Evolutionary conservation across 2,888 invertebrate species (phyloP), one percentile per base, ranked within the genome.

Genomic region (Linhomoeus sp.): DNA sequence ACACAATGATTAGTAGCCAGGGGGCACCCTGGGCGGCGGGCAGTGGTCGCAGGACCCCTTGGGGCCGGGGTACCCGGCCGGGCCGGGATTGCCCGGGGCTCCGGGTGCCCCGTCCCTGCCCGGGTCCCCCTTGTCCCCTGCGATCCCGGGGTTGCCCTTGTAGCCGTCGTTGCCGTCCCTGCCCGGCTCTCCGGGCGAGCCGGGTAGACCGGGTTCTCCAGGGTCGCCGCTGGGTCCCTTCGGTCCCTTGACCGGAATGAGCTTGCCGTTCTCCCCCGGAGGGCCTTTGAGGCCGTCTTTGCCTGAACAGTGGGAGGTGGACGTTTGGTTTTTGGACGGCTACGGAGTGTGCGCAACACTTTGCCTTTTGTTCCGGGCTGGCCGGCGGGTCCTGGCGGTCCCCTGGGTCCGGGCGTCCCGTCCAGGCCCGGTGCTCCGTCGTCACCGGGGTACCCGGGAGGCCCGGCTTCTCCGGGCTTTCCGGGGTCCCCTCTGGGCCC

Each of bases 11-110:
- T n/a, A n/a, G 33, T 38, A 38, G 9, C 38, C 38, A n/a, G 38
- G 38, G 7, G 38, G 38, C n/a, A n/a, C n/a, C 7, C 38, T 12
- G 14, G 38, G 38, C 19, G 38, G 14, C 5, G 58, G 59, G 45
- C 59, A 59, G 45, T 59, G 57, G 46, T 58, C 59, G 50, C 61
- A 61, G 15, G 52, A 45, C 20, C 60, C 60, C 25, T 49, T 51
- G 25, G 53, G 52, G 48, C 61, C 61, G 39, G 51, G 48, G 3
- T 46, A 43, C 41, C 56, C 56, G 45, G 53, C 38, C 50, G 38
- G 38, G 19, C 38, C 41, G 7, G 22, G 43, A 22, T 5, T 43
- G 37, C 47, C 47, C 14, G 47, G 47, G 20, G 37, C 47, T 19
- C 47, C 47, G 25, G 37, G 35, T 3, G 36, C 38, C 3, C 47